Evolutionary conservation across 2,113 vertebrate species (phyloP).

Genomic region (Rattus norvegicus): GRCr8 NC_086023.1:51270001-51270500

Average conservation of each 20-base stretch:
- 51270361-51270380: constrained; percentile 9
- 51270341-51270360: neutral
- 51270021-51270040: accelerated
- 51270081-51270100: no score
- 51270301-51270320: neutral
- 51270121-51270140: neutral
- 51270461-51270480: neutral
- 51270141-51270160: neutral
- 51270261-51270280: neutral
- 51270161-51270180: constrained; percentile 20
- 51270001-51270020: neutral
- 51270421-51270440: neutral
- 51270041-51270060: neutral
- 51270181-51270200: neutral
- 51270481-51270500: neutral
- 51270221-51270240: neutral
- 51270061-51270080: neutral
- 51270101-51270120: neutral
- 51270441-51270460: neutral
- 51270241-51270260: neutral
- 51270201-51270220: constrained; percentile 28
- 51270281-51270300: neutral
- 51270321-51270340: neutral
- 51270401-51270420: constrained; percentile 10
- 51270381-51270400: neutral